Percentiles rank a stretch among this genome's conserved stretches.
These are phyloP conservation scores for Prorops nasuta DNA, from an alignment of 1,140 invertebrate species.

Conservation along the genomic window DNA sequence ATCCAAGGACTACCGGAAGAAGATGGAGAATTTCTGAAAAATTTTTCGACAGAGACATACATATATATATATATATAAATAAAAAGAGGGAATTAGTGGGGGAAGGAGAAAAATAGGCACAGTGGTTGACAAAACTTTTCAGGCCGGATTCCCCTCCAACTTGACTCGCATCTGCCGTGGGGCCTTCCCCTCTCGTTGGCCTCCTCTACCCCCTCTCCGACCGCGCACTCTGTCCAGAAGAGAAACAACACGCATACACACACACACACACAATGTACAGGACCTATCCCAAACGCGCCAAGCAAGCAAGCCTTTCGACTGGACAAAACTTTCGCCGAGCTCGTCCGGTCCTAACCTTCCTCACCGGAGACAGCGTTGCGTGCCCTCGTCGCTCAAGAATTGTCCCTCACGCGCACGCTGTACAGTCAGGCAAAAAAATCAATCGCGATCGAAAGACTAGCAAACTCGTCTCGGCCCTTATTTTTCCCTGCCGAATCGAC, in stretches of 20 bases:
- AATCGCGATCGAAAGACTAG: too few species aligned
- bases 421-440: slow-evolving; percentile 30
- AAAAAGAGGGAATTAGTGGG: slow-evolving; percentile 18
- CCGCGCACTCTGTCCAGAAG: too few species aligned
- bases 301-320: slow-evolving; percentile 41
- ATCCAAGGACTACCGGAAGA: too few species aligned
- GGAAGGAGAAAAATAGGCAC: slow-evolving; percentile 18
- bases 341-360: slow-evolving; percentile 51
- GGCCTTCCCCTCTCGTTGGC: too few species aligned
- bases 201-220: too few species aligned
- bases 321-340: slow-evolving; percentile 40
- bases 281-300: slow-evolving; percentile 51
- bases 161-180: too few species aligned
- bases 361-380: slow-evolving; percentile 39
- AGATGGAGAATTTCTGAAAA: too few species aligned
- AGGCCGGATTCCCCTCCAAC: slow-evolving; percentile 13
- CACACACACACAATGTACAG: slow-evolving; percentile 15
- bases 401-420: slow-evolving; percentile 29
- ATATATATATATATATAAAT: too few species aligned
- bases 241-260: too few species aligned
- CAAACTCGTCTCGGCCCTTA: too few species aligned
- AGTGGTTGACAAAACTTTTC: slow-evolving; percentile 25
- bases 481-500: too few species aligned
- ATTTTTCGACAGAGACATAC: too few species aligned
- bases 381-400: slow-evolving; percentile 34